These are phyloP conservation scores for Pteruthius melanotis DNA, from an alignment of 2,113 vertebrate species.

Conservation along the genomic window DNA sequence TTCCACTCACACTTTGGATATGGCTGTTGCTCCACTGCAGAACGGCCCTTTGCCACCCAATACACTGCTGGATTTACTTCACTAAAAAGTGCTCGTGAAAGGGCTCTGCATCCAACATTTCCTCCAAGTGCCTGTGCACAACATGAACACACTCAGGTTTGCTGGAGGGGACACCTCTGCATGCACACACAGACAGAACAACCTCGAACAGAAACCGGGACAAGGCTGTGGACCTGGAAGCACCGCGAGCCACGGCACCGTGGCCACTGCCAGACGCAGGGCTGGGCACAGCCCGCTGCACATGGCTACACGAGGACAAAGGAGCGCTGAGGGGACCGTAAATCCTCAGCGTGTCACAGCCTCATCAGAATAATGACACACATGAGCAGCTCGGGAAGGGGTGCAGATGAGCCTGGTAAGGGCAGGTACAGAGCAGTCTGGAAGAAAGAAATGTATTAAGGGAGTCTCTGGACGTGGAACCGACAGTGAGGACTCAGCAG, in stretches of 20 bases:
- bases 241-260: rapidly evolving
- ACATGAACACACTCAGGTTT: rapidly evolving
- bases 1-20: rapidly evolving
- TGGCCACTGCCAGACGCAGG: rapidly evolving
- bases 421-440: background rate
- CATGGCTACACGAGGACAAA: background rate
- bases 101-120: background rate
- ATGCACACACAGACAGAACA: background rate
- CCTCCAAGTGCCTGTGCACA: background rate
- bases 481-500: background rate
- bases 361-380: background rate
- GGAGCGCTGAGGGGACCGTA: rapidly evolving
- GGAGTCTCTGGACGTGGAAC: rapidly evolving
- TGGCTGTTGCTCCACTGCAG: background rate
- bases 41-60: background rate
- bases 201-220: rapidly evolving
- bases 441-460: background rate
- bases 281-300: background rate
- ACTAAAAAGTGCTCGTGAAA: background rate
- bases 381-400: background rate
- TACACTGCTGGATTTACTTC: background rate
- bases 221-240: rapidly evolving
- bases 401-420: background rate
- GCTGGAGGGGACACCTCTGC: background rate
- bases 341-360: background rate